Conservation (phyloP, 2,888 invertebrate genomes). For the Andrena chrysosceles region DNA sequence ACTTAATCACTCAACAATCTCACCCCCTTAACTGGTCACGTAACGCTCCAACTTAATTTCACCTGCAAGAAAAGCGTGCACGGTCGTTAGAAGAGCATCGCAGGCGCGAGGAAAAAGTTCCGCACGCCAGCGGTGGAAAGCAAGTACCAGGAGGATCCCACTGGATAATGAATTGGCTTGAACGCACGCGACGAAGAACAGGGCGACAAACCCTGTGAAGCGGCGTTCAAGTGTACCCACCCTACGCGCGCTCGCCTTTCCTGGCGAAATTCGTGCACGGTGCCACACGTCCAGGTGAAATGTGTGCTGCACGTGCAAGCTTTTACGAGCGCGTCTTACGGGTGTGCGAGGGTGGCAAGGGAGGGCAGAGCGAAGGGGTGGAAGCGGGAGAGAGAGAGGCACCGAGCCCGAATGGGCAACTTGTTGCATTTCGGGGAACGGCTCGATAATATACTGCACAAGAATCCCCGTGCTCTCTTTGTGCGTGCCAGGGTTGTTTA, state of each 20-base stretch:
- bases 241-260: constrained; percentile 19
- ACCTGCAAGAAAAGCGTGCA: neutral
- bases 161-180: constrained; percentile 47
- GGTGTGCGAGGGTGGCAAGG: neutral
- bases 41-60: constrained; percentile 20
- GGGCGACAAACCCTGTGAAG: constrained; percentile 47
- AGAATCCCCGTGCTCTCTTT: constrained; percentile 59
- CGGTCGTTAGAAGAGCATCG: neutral
- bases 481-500: constrained; percentile 59
- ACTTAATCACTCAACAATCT: neutral
- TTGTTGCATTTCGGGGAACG: constrained; percentile 79
- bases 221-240: constrained; percentile 40
- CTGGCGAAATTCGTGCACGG: constrained; percentile 22
- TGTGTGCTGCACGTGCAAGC: constrained; percentile 24
- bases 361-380: constrained; percentile 3
- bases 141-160: constrained; percentile 16
- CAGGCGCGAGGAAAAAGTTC: constrained; percentile 1
- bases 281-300: constrained; percentile 42
- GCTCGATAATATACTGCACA: constrained; percentile 70
- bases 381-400: constrained; percentile 27
- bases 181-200: constrained; percentile 37
- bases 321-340: constrained; percentile 28
- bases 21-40: neutral
- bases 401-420: constrained; percentile 79
- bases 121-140: neutral